Evolutionary conservation across 35 echinoderm and acorn worm species (phyloP).

Genomic region (Ophioderma brevispina): DNA sequence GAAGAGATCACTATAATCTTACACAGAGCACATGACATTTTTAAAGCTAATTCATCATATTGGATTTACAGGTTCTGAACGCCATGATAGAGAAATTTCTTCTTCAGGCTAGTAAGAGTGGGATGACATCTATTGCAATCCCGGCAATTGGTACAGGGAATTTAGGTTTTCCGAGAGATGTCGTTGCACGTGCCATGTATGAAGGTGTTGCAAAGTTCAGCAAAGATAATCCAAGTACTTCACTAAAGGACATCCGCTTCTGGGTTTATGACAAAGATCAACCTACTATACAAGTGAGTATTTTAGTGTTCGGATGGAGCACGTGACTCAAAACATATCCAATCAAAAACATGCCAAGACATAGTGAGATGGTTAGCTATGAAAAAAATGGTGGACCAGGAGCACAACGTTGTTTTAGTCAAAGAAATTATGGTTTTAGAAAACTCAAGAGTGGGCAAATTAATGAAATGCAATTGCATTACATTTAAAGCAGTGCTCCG

Average conservation of each 20-base stretch:
- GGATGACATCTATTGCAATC: constrained; percentile 32
- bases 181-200: constrained; percentile 44
- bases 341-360: no score
- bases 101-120: not conserved
- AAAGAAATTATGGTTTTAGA: no score
- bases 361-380: no score
- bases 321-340: no score
- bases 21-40: not conserved
- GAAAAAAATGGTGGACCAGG: no score
- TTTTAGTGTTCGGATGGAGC: no score
- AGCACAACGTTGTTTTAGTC: no score
- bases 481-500: no score
- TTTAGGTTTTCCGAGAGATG: constrained; percentile 30
- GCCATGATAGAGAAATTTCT: not conserved
- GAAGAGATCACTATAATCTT: not conserved
- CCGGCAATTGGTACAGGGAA: constrained; percentile 54
- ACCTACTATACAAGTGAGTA: constrained; percentile 6
- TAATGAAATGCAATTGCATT: no score
- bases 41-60: not conserved
- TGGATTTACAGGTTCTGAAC: not conserved
- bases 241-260: constrained; percentile 28
- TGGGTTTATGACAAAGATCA: constrained; percentile 39
- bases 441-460: no score
- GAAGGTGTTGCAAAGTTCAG: constrained; percentile 35
- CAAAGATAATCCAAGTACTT: not conserved